Evolutionary conservation across 1,140 invertebrate genomes (phyloP), one percentile per base, ranked within the genome.

Genomic region (Scaptomyza montana): DNA sequence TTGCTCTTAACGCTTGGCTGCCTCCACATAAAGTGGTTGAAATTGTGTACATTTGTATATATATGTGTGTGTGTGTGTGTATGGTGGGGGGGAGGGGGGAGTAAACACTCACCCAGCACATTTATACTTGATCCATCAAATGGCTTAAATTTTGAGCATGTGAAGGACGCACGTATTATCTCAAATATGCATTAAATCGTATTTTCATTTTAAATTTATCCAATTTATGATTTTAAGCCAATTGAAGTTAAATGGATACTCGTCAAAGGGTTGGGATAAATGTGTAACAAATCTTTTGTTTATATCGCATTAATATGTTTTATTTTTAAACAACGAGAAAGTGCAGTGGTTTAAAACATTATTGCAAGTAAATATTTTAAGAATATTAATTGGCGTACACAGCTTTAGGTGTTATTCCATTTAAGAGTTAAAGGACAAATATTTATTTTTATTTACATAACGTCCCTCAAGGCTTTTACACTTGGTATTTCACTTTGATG

Each of bases 1-100:
- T 62, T 74, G 69, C 45, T 68, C 70, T 87, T 87, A 85, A 87
- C 81, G 70, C 81, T 78, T 74, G 57, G 53, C 63, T 64, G 70
- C 57, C n/a, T 45, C 41, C 43, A 55, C 70, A 74, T 62, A 68
- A 68, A 61, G 55, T 49, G 64, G 16, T 45, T 39, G 19, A 6
- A 30, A 28, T 5, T 13, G 60, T 61, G 28, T 19, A 28, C 21
- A 19, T 13, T 4, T 6, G 7, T 45, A 12, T 51, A 43, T 33
- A 33, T 33, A 33, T 6, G 47, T 30, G 30, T 39, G 7, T 16
- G 13, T 30, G 45, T 33, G 45, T 43, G 28, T 21, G 28, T 7
- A 2, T 39, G 10, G 16, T 16, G 16, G 16, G 16, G 16, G 36
- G 28, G 39, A 13, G 30, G 36, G 36, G 28, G n/a, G 16, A 25